Base-by-base conservation (phyloP, 1,140 invertebrate genomes). In the Megalopta genalis region DNA sequence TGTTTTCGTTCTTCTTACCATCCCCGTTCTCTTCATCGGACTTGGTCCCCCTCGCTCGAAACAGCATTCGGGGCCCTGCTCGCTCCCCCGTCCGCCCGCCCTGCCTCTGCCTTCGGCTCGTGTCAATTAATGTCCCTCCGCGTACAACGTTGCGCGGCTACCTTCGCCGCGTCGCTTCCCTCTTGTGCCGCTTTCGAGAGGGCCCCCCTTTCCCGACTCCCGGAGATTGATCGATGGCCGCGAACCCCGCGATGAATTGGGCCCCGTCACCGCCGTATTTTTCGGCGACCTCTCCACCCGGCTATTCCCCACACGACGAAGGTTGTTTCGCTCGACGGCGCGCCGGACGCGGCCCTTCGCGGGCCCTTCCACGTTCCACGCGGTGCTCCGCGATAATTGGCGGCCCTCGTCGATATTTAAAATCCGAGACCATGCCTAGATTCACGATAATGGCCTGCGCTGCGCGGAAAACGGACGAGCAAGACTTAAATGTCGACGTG, bases 111-210 rank as follows among this genome's bases (percentile, higher is more conserved):
- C 80, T 83, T 85, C 52, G 60, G 52, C 85, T 86, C 88, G 90
- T 91, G 92, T 92, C 92, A 93, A 92, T 93, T 93, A 92, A 92
- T 93, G 91, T 92, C 92, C 77, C 84, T 88, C 85, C 82, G 87
- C 80, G 71, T 82, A 78, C 76, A 86, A 82, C 80, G 80, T 80
- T 83, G 80, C 80, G 46, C 84, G 72, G 84, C 84, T 86, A 86
- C 77, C 84, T 80, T 73, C 68, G 66, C 52, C 81, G 74, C 72
- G 75, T 72, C 68, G 77, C 65, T 85, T 72, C 65, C 52, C 66
- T 77, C 69, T 59, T 74, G 52, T 57, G 32, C 32, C 57, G 54
- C 32, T 23, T 37, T 25, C 23, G 12, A 42, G 14, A 4, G 4
- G 32, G 32, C 57, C 37, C 2, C 60, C 25, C 39, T 23, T 37